Conservation (phyloP, 2,113 vertebrate species). For the Emydocephalus ijimae region DNA sequence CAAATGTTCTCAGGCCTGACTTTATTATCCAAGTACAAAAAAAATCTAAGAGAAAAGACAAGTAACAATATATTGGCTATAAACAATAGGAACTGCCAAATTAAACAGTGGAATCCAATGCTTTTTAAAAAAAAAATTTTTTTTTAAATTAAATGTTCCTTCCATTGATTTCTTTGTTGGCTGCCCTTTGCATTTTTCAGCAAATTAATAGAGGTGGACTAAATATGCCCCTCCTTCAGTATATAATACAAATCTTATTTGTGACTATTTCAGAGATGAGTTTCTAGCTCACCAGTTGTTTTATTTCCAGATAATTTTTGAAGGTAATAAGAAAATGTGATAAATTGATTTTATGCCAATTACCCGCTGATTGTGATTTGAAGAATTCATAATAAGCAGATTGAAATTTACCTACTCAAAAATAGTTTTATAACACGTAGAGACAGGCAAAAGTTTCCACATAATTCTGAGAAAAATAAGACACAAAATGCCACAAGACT, state of each 20-base stretch:
- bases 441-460: neutral
- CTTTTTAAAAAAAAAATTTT: slow-evolving; percentile 11
- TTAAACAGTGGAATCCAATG: neutral
- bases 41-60: neutral
- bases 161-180: slow-evolving; percentile 31
- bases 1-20: neutral
- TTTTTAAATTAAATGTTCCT: neutral
- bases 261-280: slow-evolving; percentile 12
- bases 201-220: neutral
- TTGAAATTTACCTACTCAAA: neutral
- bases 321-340: slow-evolving; percentile 21
- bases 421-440: neutral
- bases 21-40: neutral
- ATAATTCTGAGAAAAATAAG: slow-evolving; percentile 26
- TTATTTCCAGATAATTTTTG: slow-evolving; percentile 32
- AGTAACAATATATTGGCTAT: neutral
- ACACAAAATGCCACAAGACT: neutral
- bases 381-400: neutral
- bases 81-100: neutral
- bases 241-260: slow-evolving; percentile 14
- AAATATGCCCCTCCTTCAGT: neutral
- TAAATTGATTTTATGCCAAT: neutral
- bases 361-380: neutral
- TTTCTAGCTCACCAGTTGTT: slow-evolving; percentile 11
- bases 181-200: neutral